phyloP scores from a whole-genome alignment of 1,140 invertebrate species.

The Ceratina calcarata region DNA sequence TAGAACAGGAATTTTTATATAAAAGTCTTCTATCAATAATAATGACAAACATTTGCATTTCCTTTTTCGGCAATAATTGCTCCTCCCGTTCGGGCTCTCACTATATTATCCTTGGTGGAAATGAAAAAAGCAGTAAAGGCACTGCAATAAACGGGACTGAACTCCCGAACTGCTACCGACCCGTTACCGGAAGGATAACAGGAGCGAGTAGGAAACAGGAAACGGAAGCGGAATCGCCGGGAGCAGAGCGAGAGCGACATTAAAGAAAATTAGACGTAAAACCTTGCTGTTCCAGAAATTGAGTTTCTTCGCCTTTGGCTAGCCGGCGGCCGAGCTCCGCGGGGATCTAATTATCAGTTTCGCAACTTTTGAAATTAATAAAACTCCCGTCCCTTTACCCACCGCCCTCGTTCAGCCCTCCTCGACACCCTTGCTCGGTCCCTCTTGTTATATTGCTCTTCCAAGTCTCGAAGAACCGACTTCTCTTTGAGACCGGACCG shows the following conservation, averaged over 20 bases:
- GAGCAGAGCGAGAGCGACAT: conserved; percentile 27
- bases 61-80: too few relatives aligned
- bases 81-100: too few relatives aligned
- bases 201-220: not conserved
- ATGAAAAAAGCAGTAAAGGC: too few relatives aligned
- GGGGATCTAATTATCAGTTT: conserved; percentile 78
- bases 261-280: conserved; percentile 49
- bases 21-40: too few relatives aligned
- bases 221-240: conserved; percentile 10
- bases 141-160: too few relatives aligned
- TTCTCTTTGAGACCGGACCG: conserved; percentile 47
- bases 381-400: conserved; percentile 64
- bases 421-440: conserved; percentile 37
- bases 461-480: conserved; percentile 68
- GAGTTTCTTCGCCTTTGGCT: conserved; percentile 59
- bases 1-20: too few relatives aligned
- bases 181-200: not conserved
- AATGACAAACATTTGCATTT: too few relatives aligned
- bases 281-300: conserved; percentile 56
- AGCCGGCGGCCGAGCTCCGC: conserved; percentile 49
- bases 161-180: too few relatives aligned
- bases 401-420: conserved; percentile 25
- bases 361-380: conserved; percentile 78
- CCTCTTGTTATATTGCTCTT: conserved; percentile 69
- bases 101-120: too few relatives aligned